A percentile compares a stretch with the other conserved stretches of the same genome.
These are phyloP conservation scores for Bombus pyrosoma DNA, from an alignment of 1,140 invertebrate species.

Conservation along the genomic window DNA sequence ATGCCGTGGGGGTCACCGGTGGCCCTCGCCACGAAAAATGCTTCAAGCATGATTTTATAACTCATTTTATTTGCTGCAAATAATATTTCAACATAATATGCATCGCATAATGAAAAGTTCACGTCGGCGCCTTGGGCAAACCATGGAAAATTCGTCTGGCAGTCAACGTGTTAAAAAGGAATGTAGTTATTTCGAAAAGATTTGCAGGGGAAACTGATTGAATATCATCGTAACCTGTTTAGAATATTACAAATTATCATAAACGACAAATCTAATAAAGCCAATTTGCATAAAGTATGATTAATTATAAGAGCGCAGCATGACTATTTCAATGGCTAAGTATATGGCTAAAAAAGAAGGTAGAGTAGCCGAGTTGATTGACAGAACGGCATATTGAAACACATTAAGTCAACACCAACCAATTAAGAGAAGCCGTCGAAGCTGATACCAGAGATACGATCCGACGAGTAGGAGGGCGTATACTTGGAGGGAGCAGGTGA, in stretches of 20 bases:
- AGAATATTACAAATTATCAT: neutral
- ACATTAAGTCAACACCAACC: slow-evolving; percentile 67
- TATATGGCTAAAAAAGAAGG: neutral
- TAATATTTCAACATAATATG: too few relatives aligned
- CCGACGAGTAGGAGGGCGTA: slow-evolving; percentile 50
- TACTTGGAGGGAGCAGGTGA: slow-evolving; percentile 60
- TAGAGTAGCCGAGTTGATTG: neutral
- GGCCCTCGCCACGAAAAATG: too few relatives aligned
- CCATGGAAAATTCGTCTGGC: too few relatives aligned
- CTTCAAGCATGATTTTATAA: too few relatives aligned
- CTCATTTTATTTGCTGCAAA: too few relatives aligned
- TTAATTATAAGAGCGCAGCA: slow-evolving; percentile 22
- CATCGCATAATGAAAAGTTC: too few relatives aligned
- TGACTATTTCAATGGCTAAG: slow-evolving; percentile 7
- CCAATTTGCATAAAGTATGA: slow-evolving; percentile 11
- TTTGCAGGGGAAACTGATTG: too few relatives aligned
- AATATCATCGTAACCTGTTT: too few relatives aligned
- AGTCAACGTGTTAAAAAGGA: too few relatives aligned
- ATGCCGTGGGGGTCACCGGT: too few relatives aligned
- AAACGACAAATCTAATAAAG: slow-evolving; percentile 1
- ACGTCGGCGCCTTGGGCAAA: too few relatives aligned
- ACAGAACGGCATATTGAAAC: slow-evolving; percentile 52
- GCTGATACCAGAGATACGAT: slow-evolving; percentile 58
- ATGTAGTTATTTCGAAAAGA: neutral
- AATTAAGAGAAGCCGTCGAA: slow-evolving; percentile 63